Base-by-base conservation (phyloP, 2,888 invertebrate species). In the Agrotis puta region DNA sequence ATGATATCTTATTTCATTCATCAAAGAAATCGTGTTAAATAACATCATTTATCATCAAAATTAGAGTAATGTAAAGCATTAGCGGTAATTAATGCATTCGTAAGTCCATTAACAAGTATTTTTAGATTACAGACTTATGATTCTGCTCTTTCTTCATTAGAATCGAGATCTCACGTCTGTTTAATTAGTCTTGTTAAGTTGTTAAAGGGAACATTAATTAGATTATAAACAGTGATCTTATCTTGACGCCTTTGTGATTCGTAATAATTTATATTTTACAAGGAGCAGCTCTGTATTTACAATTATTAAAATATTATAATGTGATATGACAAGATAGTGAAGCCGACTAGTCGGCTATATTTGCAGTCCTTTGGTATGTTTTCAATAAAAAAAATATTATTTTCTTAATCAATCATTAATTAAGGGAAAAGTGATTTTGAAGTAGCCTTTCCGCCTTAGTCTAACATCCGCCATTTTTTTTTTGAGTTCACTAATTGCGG, bases 41-140 rank as follows among this genome's bases (percentile, higher is more conserved):
- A 53, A n/a, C 24, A 43, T 45, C 16, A 63, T 73, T 54, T 48
- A 47, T 67, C 47, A 47, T 67, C 50, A 47, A 54, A 64, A 53
- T 47, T 18, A 16, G n/a, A 54, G 39, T 14, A 39, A 48, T 33
- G 59, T 43, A 50, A 64, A 47, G 13, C 51, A 61, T 64, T 79
- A 64, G 47, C 27, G 20, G 51, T 68, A 68, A 77, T 77, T 58
- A 74, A 74, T 53, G 56, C 20, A 39, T 79, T 77, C 24, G 11
- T 24, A 33, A 33, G 39, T n/a, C 47, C 56, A 64, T 64, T 61
- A 64, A 24, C 13, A 65, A 62, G 48, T 22, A 64, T 74, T 53
- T 50, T 53, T 48, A 22, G 22, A 70, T 63, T 24, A 58, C 2
- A 56, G 48, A 58, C n/a, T 57, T 62, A 7, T 22, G n/a, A 57